phyloP scores from a whole-genome alignment of 2,888 invertebrate genomes.

The Minunthozetes semirufus region DNA sequence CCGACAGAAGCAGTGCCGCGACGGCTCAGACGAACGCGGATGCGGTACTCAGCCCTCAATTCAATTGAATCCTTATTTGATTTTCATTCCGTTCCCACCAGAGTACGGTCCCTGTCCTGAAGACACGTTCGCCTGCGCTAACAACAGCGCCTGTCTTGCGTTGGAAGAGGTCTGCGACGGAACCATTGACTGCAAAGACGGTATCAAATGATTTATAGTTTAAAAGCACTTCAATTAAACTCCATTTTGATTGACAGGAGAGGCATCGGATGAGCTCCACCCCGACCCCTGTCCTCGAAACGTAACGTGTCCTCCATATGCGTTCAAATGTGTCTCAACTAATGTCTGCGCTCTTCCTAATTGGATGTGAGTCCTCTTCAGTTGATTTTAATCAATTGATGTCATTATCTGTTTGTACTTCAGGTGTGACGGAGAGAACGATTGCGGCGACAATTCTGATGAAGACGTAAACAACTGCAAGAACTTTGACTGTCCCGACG shows the following conservation, averaged over 20 bases:
- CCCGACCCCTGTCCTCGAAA: conserved; percentile 33
- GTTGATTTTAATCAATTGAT: neutral
- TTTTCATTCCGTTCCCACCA: neutral
- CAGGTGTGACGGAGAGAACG: conserved; percentile 29
- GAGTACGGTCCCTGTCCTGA: conserved; percentile 33
- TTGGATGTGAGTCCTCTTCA: conserved; percentile 29
- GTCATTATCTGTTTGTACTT: neutral
- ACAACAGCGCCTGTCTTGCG: conserved; percentile 30
- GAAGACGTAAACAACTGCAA: conserved; percentile 30
- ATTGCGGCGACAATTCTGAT: conserved; percentile 32
- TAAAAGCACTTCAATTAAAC: too few species aligned
- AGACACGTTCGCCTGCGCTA: conserved; percentile 30
- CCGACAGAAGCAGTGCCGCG: conserved; percentile 25
- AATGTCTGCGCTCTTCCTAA: conserved; percentile 36
- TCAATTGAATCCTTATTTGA: neutral
- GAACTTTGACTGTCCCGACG: conserved; percentile 35
- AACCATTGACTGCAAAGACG: conserved; percentile 32
- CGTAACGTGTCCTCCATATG: conserved; percentile 32
- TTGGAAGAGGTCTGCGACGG: conserved; percentile 34
- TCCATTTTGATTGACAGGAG: neutral
- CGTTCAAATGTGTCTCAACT: conserved; percentile 34
- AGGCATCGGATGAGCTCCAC: conserved; percentile 33
- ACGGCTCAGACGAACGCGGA: conserved; percentile 32
- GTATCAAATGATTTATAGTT: neutral
- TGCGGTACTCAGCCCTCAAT: neutral